Evolutionary conservation across 2,797 vertebrate genomes (phyloP).

Genomic region (Ambastaia sidthimunki): DNA sequence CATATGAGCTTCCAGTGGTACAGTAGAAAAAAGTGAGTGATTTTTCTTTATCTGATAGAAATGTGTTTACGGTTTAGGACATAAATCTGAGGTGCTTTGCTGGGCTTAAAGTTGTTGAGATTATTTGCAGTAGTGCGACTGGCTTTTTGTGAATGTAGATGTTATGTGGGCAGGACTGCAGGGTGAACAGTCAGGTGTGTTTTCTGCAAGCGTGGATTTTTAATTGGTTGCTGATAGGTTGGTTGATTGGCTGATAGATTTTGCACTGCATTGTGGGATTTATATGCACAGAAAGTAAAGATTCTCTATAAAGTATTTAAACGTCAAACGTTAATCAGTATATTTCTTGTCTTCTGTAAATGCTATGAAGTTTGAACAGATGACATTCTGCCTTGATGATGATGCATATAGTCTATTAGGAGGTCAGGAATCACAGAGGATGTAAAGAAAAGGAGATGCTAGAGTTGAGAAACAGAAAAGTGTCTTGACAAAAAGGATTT

Average conservation of each 20-base stretch:
- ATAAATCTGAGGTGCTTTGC: conserved; percentile 12
- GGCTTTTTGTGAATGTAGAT: conserved; percentile 23
- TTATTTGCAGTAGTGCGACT: background rate
- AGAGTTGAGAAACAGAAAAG: background rate
- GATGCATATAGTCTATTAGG: background rate
- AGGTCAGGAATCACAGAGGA: background rate
- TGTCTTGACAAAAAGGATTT: conserved; percentile 13
- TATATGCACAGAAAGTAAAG: conserved; percentile 22
- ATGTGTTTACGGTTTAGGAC: background rate
- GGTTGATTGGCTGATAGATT: background rate
- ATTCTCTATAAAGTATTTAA: conserved; percentile 10
- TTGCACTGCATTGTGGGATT: conserved; percentile 14
- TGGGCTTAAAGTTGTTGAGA: background rate
- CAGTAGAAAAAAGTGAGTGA: conserved; percentile 11
- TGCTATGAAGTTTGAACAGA: background rate
- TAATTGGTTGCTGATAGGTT: background rate
- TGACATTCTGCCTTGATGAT: background rate
- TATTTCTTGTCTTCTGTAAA: background rate
- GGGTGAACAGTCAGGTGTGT: background rate
- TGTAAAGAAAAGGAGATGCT: background rate
- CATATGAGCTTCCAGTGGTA: conserved; percentile 37
- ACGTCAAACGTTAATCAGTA: background rate
- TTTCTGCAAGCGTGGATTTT: background rate
- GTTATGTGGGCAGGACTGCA: background rate
- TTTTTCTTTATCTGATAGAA: conserved; percentile 14